Evolutionary conservation across 2,797 vertebrate genomes (phyloP).

Genomic region (Peromyscus nudipes): DNA sequence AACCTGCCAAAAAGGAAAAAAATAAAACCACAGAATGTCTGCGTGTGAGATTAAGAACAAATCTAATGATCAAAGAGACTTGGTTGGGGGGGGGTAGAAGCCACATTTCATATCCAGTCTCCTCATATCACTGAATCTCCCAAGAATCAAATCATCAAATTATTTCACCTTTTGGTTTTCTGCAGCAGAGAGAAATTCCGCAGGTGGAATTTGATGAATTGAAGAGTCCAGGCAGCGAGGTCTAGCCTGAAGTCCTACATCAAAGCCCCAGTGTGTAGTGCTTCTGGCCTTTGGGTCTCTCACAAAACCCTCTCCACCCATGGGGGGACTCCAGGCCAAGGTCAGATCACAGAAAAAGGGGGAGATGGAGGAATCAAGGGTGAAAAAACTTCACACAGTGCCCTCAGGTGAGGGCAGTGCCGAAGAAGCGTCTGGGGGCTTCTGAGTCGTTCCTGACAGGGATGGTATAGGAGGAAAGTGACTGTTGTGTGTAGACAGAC

Average conservation of each 20-base stretch:
- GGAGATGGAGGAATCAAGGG: not conserved
- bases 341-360: not conserved
- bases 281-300: not conserved
- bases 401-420: not conserved
- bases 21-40: slow-evolving; percentile 73
- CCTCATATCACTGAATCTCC: slow-evolving; percentile 69
- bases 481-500: not conserved
- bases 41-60: slow-evolving; percentile 80
- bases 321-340: not conserved
- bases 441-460: not conserved
- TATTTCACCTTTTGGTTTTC: slow-evolving; percentile 64
- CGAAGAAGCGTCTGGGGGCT: not conserved
- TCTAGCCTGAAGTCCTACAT: not conserved
- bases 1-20: slow-evolving; percentile 79
- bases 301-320: not conserved
- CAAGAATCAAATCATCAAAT: slow-evolving; percentile 77
- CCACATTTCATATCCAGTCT: slow-evolving; percentile 74
- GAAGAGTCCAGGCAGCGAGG: not conserved
- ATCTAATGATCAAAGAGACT: slow-evolving; percentile 80
- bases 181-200: not conserved
- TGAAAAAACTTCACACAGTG: too few species aligned
- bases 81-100: slow-evolving; percentile 48
- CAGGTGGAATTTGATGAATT: not conserved
- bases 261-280: too few species aligned
- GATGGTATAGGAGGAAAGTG: accelerated